Evolutionary conservation across 2,888 invertebrate genomes (phyloP).

Genomic region (Polyommatus iphigenia): DNA sequence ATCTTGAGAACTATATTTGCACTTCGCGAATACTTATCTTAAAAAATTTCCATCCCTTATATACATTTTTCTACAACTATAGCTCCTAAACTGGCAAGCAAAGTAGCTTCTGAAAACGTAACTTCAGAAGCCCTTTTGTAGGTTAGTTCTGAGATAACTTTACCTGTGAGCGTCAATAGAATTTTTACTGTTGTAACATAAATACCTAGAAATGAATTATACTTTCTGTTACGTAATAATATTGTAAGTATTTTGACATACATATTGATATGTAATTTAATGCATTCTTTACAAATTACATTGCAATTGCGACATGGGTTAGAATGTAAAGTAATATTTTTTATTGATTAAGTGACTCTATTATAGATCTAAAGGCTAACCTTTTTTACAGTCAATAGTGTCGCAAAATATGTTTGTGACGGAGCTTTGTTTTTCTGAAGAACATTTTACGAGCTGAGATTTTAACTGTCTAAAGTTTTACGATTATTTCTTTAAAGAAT

Average conservation of each 20-base stretch:
- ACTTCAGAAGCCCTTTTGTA: too few species aligned
- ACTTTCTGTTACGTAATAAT: conserved; percentile 23
- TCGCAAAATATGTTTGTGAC: not conserved
- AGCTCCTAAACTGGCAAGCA: too few species aligned
- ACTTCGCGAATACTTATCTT: too few species aligned
- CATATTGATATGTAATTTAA: conserved; percentile 6
- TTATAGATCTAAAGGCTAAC: not conserved
- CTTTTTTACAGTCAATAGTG: not conserved
- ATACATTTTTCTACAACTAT: too few species aligned
- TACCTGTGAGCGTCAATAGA: not conserved
- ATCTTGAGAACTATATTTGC: too few species aligned
- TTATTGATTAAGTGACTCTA: not conserved
- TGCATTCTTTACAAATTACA: conserved; percentile 21
- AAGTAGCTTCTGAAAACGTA: too few species aligned
- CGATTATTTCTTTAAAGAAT: conserved; percentile 13
- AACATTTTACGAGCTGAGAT: not conserved
- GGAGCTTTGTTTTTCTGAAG: not conserved
- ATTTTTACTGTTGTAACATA: conserved; percentile 11
- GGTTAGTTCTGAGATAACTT: not conserved
- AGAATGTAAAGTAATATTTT: not conserved
- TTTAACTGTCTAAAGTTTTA: conserved; percentile 13
- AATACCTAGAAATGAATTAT: conserved; percentile 25
- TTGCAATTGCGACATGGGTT: not conserved
- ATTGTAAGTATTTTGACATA: conserved; percentile 20
- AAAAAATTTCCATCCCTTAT: too few species aligned